phyloP scores from a whole-genome alignment of 2,113 vertebrate genomes.

The Corythaeola cristata region DNA sequence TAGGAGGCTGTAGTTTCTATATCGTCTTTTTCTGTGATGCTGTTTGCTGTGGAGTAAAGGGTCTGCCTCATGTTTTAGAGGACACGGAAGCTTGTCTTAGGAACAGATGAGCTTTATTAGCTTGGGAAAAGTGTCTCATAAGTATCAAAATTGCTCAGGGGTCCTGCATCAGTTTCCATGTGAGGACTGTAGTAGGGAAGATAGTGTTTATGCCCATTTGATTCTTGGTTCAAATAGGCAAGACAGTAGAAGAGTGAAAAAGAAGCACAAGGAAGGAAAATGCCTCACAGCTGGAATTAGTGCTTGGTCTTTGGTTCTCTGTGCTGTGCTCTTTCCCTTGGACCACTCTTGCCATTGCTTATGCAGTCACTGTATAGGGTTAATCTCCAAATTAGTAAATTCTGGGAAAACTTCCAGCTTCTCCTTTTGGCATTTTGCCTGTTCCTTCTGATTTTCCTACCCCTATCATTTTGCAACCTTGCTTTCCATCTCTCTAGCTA shows the following conservation, averaged over 20 bases:
- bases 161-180: neutral
- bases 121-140: neutral
- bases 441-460: conserved; percentile 1
- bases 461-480: neutral
- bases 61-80: neutral
- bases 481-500: neutral
- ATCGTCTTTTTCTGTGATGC: neutral
- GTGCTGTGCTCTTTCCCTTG: neutral
- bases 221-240: conserved; percentile 6
- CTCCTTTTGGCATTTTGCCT: neutral
- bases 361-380: neutral
- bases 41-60: neutral
- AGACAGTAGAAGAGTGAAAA: neutral
- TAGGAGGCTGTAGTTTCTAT: neutral
- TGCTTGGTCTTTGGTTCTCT: neutral
- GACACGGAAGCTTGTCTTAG: neutral
- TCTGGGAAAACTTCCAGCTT: neutral
- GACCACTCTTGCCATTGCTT: neutral
- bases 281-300: neutral
- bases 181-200: neutral
- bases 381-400: neutral
- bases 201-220: neutral
- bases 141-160: neutral
- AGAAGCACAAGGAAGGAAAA: neutral
- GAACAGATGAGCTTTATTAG: neutral